phyloP scores from a whole-genome alignment of 2,888 invertebrate species.

The Pandemis corylana region DNA sequence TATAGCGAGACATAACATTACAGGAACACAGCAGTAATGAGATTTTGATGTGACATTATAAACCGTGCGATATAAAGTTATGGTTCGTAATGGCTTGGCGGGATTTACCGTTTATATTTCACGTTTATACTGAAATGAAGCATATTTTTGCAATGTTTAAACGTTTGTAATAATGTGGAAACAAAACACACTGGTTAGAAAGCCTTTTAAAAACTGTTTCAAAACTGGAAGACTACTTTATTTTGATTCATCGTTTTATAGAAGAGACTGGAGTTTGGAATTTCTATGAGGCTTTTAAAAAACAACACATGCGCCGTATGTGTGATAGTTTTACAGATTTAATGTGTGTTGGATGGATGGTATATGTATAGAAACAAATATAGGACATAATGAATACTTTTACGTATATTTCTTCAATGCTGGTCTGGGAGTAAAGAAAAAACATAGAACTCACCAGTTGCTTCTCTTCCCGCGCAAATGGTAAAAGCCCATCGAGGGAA shows the following conservation, averaged over 20 bases:
- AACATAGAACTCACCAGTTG: too few relatives aligned
- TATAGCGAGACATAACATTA: conserved; percentile 28
- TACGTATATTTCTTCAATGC: too few relatives aligned
- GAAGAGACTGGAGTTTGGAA: neutral
- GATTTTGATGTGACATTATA: conserved; percentile 42
- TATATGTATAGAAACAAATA: too few relatives aligned
- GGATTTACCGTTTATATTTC: conserved; percentile 29
- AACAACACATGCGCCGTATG: too few relatives aligned
- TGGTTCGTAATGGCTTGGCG: conserved; percentile 35
- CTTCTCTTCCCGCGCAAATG: too few relatives aligned
- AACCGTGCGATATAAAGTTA: conserved; percentile 41
- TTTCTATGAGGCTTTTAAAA: too few relatives aligned
- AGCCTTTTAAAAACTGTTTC: neutral
- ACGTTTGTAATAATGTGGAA: neutral
- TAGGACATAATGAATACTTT: too few relatives aligned
- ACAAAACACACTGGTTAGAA: neutral
- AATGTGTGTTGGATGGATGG: too few relatives aligned
- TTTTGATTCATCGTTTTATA: neutral
- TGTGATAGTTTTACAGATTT: too few relatives aligned
- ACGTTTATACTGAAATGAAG: conserved; percentile 24
- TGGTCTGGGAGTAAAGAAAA: too few relatives aligned
- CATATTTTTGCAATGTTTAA: conserved; percentile 18
- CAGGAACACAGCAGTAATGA: conserved; percentile 36
- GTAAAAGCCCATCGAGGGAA: too few relatives aligned
- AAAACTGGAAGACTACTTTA: neutral